These are phyloP conservation scores for Upupa epops DNA, from an alignment of 2,113 vertebrate species.

Conservation along the genomic window DNA sequence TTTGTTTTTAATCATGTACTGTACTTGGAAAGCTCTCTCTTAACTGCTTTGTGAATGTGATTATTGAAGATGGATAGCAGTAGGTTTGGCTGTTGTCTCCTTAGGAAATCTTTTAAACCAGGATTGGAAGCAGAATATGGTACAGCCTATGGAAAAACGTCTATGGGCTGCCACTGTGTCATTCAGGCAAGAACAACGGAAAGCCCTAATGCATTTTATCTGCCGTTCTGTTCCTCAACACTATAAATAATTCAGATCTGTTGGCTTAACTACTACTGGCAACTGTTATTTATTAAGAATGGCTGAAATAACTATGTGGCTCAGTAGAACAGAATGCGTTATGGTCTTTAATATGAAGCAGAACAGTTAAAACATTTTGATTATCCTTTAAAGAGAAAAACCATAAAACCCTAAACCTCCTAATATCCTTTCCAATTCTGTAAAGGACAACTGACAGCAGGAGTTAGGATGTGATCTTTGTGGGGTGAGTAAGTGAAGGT, in stretches of 20 bases:
- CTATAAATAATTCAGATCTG: conserved; percentile 66
- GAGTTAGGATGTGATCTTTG: conserved; percentile 3
- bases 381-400: conserved; percentile 33
- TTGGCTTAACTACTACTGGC: conserved; percentile 69
- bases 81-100: not conserved
- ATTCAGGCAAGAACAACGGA: conserved; percentile 16
- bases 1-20: not conserved
- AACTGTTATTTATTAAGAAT: conserved; percentile 68
- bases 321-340: conserved; percentile 58
- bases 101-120: conserved; percentile 32
- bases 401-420: not conserved
- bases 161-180: conserved; percentile 27
- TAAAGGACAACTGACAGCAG: not conserved
- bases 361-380: conserved; percentile 43
- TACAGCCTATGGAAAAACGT: not conserved
- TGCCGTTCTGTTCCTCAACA: conserved; percentile 45
- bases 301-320: conserved; percentile 61
- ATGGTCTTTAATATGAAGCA: conserved; percentile 33
- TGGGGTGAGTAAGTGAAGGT: not conserved
- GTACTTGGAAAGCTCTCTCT: not conserved
- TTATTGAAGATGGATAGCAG: not conserved
- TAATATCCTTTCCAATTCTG: not conserved
- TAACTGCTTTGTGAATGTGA: not conserved
- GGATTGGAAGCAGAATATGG: conserved; percentile 1
- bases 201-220: conserved; percentile 53